phyloP scores from a whole-genome alignment of 1,140 invertebrate genomes.

The Brachionus asplanchnoidis region DNA sequence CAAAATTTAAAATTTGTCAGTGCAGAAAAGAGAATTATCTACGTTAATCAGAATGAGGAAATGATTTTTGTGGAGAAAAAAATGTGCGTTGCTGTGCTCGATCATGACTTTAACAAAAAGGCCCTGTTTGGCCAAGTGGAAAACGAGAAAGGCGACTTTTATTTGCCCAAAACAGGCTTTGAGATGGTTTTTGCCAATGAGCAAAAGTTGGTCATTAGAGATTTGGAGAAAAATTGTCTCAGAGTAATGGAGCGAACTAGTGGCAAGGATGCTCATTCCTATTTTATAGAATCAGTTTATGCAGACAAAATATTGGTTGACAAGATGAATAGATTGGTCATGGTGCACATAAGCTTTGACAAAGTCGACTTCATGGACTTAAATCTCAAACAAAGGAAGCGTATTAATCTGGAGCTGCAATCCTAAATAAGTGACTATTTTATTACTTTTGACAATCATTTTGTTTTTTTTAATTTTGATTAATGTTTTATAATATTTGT shows the following conservation, averaged over 20 bases:
- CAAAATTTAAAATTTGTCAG: background rate
- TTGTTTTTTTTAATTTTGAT: background rate
- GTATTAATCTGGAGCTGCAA: background rate
- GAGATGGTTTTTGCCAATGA: background rate
- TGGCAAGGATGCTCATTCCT: background rate
- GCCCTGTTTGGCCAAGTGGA: background rate
- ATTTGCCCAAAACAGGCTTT: background rate
- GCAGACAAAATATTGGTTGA: background rate
- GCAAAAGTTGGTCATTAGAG: background rate
- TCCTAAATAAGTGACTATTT: background rate
- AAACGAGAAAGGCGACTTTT: background rate
- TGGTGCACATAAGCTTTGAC: background rate
- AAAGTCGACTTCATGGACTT: background rate
- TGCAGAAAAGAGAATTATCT: background rate
- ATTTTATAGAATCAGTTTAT: background rate
- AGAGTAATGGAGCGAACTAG: background rate
- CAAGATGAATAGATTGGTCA: background rate
- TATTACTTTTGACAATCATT: background rate
- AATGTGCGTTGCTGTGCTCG: background rate
- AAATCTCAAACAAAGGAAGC: background rate
- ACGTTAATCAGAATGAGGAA: background rate
- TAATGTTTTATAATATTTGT: conserved; percentile 20
- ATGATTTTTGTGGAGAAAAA: background rate
- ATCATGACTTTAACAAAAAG: background rate
- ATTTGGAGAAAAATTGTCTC: background rate